phyloP scores from a whole-genome alignment of 1,140 invertebrate genomes.

The Papilio xuthus region DNA sequence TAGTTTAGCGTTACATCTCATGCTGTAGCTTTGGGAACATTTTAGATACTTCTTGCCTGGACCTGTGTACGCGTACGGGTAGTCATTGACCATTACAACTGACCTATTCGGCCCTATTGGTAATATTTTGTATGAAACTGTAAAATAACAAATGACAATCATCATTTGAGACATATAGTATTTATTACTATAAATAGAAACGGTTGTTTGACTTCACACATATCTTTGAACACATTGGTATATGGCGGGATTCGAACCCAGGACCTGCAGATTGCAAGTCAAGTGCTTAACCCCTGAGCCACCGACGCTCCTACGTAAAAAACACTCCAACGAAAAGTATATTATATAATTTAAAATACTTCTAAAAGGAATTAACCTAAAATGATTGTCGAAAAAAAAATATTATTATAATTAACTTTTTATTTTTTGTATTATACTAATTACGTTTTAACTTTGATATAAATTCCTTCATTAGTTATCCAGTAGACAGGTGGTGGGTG shows the following conservation, averaged over 20 bases:
- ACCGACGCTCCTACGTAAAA: too few species aligned
- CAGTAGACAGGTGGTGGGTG: slow-evolving; percentile 41
- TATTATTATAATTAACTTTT: background rate
- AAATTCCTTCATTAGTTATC: slow-evolving; percentile 16
- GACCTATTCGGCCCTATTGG: background rate
- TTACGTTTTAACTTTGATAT: slow-evolving; percentile 27
- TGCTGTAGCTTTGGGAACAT: slow-evolving; percentile 18
- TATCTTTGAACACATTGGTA: too few species aligned
- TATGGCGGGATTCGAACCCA: too few species aligned
- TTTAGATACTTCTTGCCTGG: slow-evolving; percentile 18
- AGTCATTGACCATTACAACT: slow-evolving; percentile 18
- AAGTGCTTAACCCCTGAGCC: too few species aligned
- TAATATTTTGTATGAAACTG: slow-evolving; percentile 26
- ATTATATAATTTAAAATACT: too few species aligned
- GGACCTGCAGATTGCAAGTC: too few species aligned
- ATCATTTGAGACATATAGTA: background rate
- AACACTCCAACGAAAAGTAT: too few species aligned
- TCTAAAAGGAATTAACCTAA: too few species aligned
- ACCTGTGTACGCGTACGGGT: slow-evolving; percentile 4
- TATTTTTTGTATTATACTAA: background rate
- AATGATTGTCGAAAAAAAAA: background rate
- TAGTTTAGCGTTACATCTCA: background rate
- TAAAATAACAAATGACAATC: background rate
- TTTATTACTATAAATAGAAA: too few species aligned
- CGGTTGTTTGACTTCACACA: too few species aligned